Evolutionary conservation across 2,888 invertebrate species (phyloP).

Genomic region (Epinotia demarniana): DNA sequence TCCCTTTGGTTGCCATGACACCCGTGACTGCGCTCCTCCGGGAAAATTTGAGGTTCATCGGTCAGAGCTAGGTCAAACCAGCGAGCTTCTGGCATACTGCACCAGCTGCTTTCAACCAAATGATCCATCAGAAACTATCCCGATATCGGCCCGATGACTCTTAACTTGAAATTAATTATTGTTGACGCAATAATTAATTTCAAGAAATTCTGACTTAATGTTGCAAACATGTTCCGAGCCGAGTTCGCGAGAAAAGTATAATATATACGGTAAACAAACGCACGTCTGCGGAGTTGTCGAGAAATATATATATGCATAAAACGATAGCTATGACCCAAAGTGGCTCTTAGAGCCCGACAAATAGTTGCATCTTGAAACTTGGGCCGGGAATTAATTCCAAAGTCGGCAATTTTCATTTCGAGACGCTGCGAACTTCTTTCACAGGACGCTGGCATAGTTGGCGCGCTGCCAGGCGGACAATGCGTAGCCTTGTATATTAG

Average conservation of each 20-base stretch:
- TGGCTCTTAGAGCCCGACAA: slow-evolving; percentile 6
- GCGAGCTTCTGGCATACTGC: too few species aligned
- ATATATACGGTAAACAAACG: background rate
- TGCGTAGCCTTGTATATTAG: slow-evolving; percentile 31
- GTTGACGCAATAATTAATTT: too few species aligned
- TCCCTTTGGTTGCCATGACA: too few species aligned
- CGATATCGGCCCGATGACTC: too few species aligned
- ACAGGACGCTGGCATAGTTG: slow-evolving; percentile 52
- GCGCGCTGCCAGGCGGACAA: slow-evolving; percentile 52
- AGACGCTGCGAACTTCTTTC: slow-evolving; percentile 45
- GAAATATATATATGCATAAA: slow-evolving; percentile 15
- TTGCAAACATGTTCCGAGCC: background rate
- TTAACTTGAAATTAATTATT: too few species aligned
- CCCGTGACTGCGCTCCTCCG: too few species aligned
- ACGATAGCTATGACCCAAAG: slow-evolving; percentile 14
- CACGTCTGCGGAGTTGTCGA: background rate
- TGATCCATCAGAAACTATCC: too few species aligned
- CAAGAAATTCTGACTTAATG: too few species aligned
- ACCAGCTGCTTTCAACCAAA: too few species aligned
- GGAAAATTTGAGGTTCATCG: too few species aligned
- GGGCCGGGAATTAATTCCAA: slow-evolving; percentile 50
- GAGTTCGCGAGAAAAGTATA: background rate
- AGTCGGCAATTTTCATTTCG: slow-evolving; percentile 54
- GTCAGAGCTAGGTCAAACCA: too few species aligned
- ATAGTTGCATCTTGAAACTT: slow-evolving; percentile 50